Evolutionary conservation across 2,113 vertebrate species (phyloP), one percentile per base, ranked within the genome.

Genomic region (Saimiri boliviensis): DNA sequence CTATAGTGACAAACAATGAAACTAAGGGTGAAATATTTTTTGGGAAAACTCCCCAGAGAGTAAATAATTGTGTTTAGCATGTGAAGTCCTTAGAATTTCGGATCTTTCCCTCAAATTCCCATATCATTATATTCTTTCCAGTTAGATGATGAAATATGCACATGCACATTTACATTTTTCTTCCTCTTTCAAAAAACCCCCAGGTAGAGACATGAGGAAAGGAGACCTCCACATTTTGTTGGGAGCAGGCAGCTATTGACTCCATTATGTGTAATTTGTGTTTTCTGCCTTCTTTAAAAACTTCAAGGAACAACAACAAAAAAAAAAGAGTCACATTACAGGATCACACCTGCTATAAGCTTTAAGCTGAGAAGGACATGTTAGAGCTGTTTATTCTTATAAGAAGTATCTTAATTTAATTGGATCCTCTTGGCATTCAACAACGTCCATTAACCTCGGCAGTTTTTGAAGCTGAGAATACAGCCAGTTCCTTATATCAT

Each of bases 391-490:
- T 90, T 52, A 71, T 89, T 94, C 54, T 95, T 74, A 14, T 58
- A 63, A 80, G 54, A 63, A 80, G 54, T 45, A 30, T 87, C 89
- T 96, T 94, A 27, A 30, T 47, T 60, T 86, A 93, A 76, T 81
- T 80, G 79, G n/a, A 70, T 85, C 14, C 9, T 88, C 35, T 71
- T 93, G 93, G 42, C n/a, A 35, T 83, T 74, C 30, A 12, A 6
- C 91, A 82, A 71, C n/a, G 35, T 19, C 49, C 1, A 19, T 42
- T 95, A 84, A 93, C 30, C 63, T 35, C 30, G 35, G 23, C 14
- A 2, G 7, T 40, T 92, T 79, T 94, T 76, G 27, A 97, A 91
- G 27, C 76, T 35, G 58, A 77, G 91, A 82, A n/a, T 96, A 71
- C 1, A 42, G 23, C 91, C 27, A 89, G 35, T 73, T 49, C 56